phyloP scores from a whole-genome alignment of 2,888 invertebrate genomes.

The Serripes groenlandicus region DNA sequence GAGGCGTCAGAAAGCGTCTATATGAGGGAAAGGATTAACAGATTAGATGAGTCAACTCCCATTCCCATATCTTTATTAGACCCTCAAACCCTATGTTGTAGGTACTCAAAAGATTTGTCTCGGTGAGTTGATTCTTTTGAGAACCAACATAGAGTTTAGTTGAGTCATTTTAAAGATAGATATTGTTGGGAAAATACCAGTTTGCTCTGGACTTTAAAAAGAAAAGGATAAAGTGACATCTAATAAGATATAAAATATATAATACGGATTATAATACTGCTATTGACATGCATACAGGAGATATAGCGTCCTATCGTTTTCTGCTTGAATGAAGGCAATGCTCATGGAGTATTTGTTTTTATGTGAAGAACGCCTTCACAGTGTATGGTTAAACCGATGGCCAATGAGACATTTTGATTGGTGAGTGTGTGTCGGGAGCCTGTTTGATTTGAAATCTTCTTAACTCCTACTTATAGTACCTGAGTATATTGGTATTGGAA shows the following conservation, averaged over 20 bases:
- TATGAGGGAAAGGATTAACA: neutral
- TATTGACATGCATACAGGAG: neutral
- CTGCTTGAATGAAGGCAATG: constrained; percentile 8
- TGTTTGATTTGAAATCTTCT: constrained; percentile 24
- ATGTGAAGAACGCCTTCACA: neutral
- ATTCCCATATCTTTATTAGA: too few relatives aligned
- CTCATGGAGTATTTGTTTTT: neutral
- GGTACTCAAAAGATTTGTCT: too few relatives aligned
- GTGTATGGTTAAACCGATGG: neutral
- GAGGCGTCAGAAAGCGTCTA: neutral
- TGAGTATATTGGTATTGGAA: constrained; percentile 21
- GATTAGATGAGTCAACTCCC: neutral
- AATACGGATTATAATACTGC: too few relatives aligned
- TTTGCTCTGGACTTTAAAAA: neutral
- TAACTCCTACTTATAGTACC: constrained; percentile 22
- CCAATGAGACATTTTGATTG: constrained; percentile 15
- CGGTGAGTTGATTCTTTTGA: too few relatives aligned
- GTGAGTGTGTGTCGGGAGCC: constrained; percentile 21
- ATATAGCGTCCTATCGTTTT: constrained; percentile 1
- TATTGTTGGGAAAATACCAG: too few relatives aligned
- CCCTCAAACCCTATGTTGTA: too few relatives aligned
- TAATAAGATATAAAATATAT: too few relatives aligned
- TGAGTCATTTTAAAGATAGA: too few relatives aligned
- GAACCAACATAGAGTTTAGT: too few relatives aligned
- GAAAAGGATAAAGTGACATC: neutral